These are phyloP conservation scores for Sparus aurata DNA, from an alignment of 2,797 vertebrate species.

Conservation along the genomic window DNA sequence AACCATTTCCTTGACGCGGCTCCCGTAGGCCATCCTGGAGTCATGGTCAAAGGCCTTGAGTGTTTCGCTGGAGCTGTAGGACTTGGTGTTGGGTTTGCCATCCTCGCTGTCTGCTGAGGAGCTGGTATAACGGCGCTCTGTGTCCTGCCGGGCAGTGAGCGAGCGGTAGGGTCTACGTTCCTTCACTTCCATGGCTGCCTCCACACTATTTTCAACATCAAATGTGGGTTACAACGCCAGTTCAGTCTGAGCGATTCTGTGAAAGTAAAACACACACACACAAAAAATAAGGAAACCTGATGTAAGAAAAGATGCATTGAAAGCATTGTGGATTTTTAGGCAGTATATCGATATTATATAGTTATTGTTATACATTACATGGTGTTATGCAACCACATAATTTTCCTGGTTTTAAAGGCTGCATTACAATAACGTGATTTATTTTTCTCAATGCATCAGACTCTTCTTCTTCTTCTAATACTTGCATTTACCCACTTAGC, in stretches of 20 bases:
- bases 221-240: constrained; percentile 65
- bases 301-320: constrained; percentile 3
- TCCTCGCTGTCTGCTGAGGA: constrained; percentile 97
- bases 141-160: constrained; percentile 93
- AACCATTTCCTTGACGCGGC: constrained; percentile 94
- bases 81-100: constrained; percentile 92
- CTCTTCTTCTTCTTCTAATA: too few species aligned
- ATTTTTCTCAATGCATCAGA: too few species aligned
- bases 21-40: constrained; percentile 90
- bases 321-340: neutral
- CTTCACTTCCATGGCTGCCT: constrained; percentile 96
- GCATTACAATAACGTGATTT: too few species aligned
- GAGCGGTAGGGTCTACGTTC: constrained; percentile 98
- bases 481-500: too few species aligned
- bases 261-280: constrained; percentile 5
- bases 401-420: too few species aligned
- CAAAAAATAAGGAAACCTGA: neutral
- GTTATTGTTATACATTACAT: too few species aligned
- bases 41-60: constrained; percentile 99
- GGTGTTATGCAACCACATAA: too few species aligned
- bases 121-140: constrained; percentile 96
- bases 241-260: constrained; percentile 80
- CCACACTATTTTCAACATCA: constrained; percentile 85
- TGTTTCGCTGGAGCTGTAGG: constrained; percentile 99
- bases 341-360: too few species aligned